Base-by-base conservation (phyloP, 2,797 vertebrate genomes). In the Sebastes kiyomatsui region DNA sequence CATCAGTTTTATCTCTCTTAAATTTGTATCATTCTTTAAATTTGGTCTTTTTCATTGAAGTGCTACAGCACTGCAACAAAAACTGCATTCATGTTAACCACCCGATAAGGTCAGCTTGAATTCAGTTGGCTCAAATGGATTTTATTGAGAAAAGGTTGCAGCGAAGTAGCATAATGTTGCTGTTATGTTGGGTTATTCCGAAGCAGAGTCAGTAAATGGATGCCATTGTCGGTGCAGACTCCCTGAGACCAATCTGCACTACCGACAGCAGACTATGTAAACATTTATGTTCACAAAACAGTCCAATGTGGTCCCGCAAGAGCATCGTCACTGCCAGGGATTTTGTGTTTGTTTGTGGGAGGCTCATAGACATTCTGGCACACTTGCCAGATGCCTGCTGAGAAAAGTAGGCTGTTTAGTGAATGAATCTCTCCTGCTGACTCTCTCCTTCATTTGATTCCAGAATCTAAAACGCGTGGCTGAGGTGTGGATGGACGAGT, bases 401-500 rank as follows among this genome's bases (percentile, higher is more conserved):
- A 67, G 23, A 28, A 55, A 66, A 20, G n/a, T 5, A 10, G 2
- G 22, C 27, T 23, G 14, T 30, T 38, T 2, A 25, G 11, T 73
- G 54, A 55, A 35, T 30, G 25, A 22, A 27, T 35, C 11, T 1
- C 3, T 16, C 14, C 4, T 2, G n/a, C 7, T 58, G 13, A 54
- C 16, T 59, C 14, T 68, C 4, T 42, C 4, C 42, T 25, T 28
- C 2, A 16, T 77, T 28, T 72, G 1, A 7, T 67, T 74, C 1
- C 90, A 99, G 98, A 99, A 99, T 89, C 91, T 99, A 72, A 99
- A 99, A 90, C 95, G 99, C 0, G 99, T 99, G 84, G 98, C 98
- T 0, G 99, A 99, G 88, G 99, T 99, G 32, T 99, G 99, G 99
- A 99, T 99, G 99, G 98, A 99, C 0, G 98, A 99, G 20, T 99